Base-by-base conservation (phyloP, 2,113 vertebrate genomes). In the Aptenodytes patagonicus region DNA sequence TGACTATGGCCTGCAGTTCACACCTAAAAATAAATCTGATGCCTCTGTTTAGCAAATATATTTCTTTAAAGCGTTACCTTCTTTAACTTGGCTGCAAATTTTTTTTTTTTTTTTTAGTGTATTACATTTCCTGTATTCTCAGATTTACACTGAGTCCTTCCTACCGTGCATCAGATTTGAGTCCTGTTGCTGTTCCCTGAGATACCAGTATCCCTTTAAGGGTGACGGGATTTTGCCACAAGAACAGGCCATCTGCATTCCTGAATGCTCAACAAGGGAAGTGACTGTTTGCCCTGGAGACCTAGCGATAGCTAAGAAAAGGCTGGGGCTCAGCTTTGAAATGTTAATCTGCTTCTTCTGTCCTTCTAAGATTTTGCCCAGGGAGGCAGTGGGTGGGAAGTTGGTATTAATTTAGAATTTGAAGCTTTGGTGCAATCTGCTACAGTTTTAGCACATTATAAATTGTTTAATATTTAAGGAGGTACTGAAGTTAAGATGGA, bases 361-460 rank as follows among this genome's bases (percentile, higher is more conserved):
- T 34, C 95, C 95, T 84, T 95, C 94, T 76, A 79, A 68, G 92
- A 82, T 89, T 92, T 91, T 92, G 89, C 91, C 87, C 60, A 82
- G 83, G 83, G 89, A 95, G 91, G 88, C 86, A 36, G 96, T 95
- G 95, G 91, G 94, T 96, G 94, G 92, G 89, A 94, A 76, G 89
- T 38, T 68, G 83, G 80, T 95, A 49, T 97, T 97, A 95, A 96
- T 97, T 95, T 97, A 95, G 97, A 82, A 69, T 95, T 87, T 68
- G 73, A 86, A 96, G 95, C 87, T 90, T 93, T 73, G 78, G 73
- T 12, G 2, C 93, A 94, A 95, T 96, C 95, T 96, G 94, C 94
- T 87, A 55, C 78, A 76, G 83, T 80, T 94, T 94, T 93, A 90
- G 55, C 78, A 42, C 9, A 3, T 94, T 92, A 73, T 70, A 81